Conservation (phyloP, 2,888 invertebrate genomes). For the Troides aeacus region DNA sequence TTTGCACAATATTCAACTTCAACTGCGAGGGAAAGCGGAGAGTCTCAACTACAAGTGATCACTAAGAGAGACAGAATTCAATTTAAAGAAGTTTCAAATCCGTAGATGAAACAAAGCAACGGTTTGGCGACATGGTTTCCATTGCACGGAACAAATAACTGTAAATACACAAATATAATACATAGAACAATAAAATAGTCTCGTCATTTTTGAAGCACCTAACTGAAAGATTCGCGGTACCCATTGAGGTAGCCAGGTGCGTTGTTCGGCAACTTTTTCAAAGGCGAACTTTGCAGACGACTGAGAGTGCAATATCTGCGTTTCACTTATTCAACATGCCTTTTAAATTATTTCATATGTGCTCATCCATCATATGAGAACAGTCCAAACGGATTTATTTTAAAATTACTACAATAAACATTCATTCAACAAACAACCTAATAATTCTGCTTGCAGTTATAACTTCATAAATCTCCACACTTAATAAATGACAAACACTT, state of each 20-base stretch:
- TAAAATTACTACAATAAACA: too few species aligned
- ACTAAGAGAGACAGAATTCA: conserved; percentile 27
- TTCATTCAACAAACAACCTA: too few species aligned
- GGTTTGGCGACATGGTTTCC: conserved; percentile 35
- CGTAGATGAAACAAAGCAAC: conserved; percentile 30
- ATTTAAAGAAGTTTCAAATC: conserved; percentile 32
- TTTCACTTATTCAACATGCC: conserved; percentile 20
- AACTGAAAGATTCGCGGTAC: conserved; percentile 40
- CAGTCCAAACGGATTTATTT: too few species aligned
- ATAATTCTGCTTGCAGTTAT: too few species aligned
- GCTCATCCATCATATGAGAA: too few species aligned
- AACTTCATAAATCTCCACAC: too few species aligned
- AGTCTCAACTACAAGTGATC: conserved; percentile 18
- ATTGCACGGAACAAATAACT: conserved; percentile 33
- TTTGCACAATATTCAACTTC: conserved; percentile 1
- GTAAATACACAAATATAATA: too few species aligned
- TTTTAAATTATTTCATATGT: conserved; percentile 6
- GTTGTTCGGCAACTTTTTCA: conserved; percentile 61
- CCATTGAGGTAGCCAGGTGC: conserved; percentile 62
- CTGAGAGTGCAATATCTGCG: conserved; percentile 29
- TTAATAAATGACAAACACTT: too few species aligned
- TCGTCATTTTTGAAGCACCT: conserved; percentile 33
- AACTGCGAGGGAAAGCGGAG: background rate
- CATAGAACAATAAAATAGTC: conserved; percentile 32
- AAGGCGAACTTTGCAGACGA: conserved; percentile 70